Evolutionary conservation across 2,113 vertebrate genomes (phyloP).

Genomic region (Lucifuga dentata): DNA sequence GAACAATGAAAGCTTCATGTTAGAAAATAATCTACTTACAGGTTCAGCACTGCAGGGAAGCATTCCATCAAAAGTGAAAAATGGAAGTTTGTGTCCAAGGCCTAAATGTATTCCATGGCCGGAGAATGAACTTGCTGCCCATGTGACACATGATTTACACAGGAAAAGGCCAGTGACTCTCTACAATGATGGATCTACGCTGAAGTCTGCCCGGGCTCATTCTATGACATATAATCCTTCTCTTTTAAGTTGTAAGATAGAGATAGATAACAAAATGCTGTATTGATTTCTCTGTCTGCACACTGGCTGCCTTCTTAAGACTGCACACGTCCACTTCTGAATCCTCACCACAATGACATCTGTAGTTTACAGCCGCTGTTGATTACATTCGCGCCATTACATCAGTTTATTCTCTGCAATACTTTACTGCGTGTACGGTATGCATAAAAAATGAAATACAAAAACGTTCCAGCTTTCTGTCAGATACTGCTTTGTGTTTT

Average conservation of each 20-base stretch:
- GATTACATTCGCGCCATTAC: slow-evolving; percentile 47
- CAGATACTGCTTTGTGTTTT: not conserved
- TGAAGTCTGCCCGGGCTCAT: slow-evolving; percentile 79
- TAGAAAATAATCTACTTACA: slow-evolving; percentile 81
- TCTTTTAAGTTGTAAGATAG: slow-evolving; percentile 86
- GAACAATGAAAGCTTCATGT: slow-evolving; percentile 74
- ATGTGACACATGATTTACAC: slow-evolving; percentile 87
- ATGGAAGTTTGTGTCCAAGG: slow-evolving; percentile 74
- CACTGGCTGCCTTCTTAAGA: slow-evolving; percentile 62
- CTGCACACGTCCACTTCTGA: slow-evolving; percentile 71
- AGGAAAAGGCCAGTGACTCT: slow-evolving; percentile 82
- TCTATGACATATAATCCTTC: slow-evolving; percentile 85
- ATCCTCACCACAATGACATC: slow-evolving; percentile 68
- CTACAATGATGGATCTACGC: slow-evolving; percentile 82
- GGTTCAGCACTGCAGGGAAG: slow-evolving; percentile 75
- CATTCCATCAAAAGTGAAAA: slow-evolving; percentile 81
- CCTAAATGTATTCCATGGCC: slow-evolving; percentile 85
- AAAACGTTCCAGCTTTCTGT: not conserved
- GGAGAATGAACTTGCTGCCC: slow-evolving; percentile 85
- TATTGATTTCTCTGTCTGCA: slow-evolving; percentile 83
- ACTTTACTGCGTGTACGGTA: slow-evolving; percentile 7
- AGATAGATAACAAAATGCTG: slow-evolving; percentile 85
- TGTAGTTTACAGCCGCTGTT: slow-evolving; percentile 25
- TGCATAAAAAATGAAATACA: not conserved
- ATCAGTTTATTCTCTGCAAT: slow-evolving; percentile 29